Evolutionary conservation across 2,113 vertebrate genomes (phyloP), one percentile per base, ranked within the genome.

Genomic region (Scomber scombrus): DNA sequence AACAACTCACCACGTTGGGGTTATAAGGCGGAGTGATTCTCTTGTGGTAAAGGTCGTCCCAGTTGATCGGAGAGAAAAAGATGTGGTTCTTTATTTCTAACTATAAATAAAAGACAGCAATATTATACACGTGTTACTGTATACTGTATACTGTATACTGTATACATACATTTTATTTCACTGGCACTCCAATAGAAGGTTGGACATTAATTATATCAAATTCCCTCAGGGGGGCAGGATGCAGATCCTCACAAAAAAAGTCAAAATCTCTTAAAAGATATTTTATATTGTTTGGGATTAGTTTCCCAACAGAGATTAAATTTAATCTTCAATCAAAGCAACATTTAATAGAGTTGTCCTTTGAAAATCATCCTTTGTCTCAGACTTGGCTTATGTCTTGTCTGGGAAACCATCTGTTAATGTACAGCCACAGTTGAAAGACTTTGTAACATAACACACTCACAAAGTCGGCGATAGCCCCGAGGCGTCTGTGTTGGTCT

Each of bases 41-140:
- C 94, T 99, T 99, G 90, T 98, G 94, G 84, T 97, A 96, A 79
- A 99, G 94, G 85, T 99, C 98, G 3, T 99, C 98, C 98, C 98
- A 99, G 93, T 97, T 98, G 88, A 99, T 98, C 26, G 95, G 93
- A 77, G 96, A 96, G 93, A 99, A 99, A 94, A 99, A 99, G 1
- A 93, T 75, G 0, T 99, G 98, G 82, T 94, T 98, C 95, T 98
- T 99, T 87, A 99, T 97, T 93, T 99, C 98, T 51, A 98, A 90
- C 98, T 99, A 86, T 61, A 88, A 89, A 87, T 14, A 15, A 49
- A 56, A 45, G 3, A 71, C 64, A 73, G 26, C 50, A 11, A 68
- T 5, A 49, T 66, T 21, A 63, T 3, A 57, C 2, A 9, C 29
- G 2, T 45, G 3, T 13, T 50, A 11, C 7, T 21, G 26, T 46